Evolutionary conservation across 2,888 invertebrate genomes (phyloP).

Genomic region (Volucella bombylans): DNA sequence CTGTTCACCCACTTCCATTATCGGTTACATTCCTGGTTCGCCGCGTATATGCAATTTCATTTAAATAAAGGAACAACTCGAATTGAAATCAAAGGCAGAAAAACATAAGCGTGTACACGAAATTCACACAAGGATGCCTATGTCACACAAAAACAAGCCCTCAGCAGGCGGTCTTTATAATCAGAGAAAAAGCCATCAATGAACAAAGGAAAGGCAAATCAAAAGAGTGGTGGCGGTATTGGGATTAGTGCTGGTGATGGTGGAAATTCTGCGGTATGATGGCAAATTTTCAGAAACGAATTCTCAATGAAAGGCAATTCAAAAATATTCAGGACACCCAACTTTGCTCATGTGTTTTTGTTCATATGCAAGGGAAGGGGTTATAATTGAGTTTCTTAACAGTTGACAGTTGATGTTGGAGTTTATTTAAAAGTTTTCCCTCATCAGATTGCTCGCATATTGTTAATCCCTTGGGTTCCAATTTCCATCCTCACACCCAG

Average conservation of each 20-base stretch:
- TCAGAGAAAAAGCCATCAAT: conserved; percentile 1
- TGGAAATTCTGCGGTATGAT: no score
- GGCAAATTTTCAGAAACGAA: not conserved
- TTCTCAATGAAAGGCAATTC: conserved; percentile 14
- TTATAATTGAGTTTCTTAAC: conserved; percentile 2
- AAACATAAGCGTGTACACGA: conserved; percentile 7
- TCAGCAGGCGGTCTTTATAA: conserved; percentile 20
- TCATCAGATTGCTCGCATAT: not conserved
- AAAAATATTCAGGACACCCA: conserved; percentile 8
- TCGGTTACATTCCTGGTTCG: not conserved
- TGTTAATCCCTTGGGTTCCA: conserved; percentile 1
- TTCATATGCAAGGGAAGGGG: not conserved
- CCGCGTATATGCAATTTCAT: not conserved
- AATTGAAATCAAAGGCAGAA: conserved; percentile 22
- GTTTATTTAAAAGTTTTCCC: conserved; percentile 11
- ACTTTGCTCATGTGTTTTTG: not conserved
- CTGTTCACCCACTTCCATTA: not conserved
- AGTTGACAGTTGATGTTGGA: not conserved
- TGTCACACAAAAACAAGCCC: not conserved
- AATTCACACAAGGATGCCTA: not conserved
- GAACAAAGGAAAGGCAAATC: conserved; percentile 8
- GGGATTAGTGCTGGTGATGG: no score
- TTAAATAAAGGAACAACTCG: conserved; percentile 2
- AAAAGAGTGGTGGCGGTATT: not conserved
- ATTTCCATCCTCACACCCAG: not conserved